Evolutionary conservation across 2,888 invertebrate species (phyloP).

Genomic region (Anticlea derivata): DNA sequence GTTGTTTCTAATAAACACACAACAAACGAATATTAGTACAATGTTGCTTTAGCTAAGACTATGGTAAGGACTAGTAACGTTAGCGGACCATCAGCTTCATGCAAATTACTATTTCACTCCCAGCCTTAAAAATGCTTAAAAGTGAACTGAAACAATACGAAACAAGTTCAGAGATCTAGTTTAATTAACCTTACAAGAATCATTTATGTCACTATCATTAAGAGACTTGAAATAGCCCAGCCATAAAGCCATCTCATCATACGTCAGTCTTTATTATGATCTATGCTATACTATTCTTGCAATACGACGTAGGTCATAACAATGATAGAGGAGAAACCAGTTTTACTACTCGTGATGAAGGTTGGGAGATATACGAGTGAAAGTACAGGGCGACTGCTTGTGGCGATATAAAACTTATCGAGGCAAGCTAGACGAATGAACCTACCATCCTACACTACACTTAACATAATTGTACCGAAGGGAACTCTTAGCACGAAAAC

Average conservation of each 20-base stretch:
- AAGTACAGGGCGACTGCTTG: slow-evolving; percentile 43
- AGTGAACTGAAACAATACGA: neutral
- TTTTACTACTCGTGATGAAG: slow-evolving; percentile 49
- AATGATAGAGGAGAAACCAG: slow-evolving; percentile 48
- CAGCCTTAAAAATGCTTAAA: too few species aligned
- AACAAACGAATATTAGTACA: too few species aligned
- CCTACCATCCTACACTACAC: slow-evolving; percentile 12
- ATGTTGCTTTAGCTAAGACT: too few species aligned
- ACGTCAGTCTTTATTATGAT: slow-evolving; percentile 12
- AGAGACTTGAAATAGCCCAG: neutral
- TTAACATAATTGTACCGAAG: slow-evolving; percentile 34
- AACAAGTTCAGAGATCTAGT: neutral
- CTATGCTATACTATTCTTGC: slow-evolving; percentile 13
- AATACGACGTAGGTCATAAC: slow-evolving; percentile 33
- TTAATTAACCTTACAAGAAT: too few species aligned
- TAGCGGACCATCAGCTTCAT: too few species aligned
- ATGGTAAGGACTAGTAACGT: too few species aligned
- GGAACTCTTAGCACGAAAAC: slow-evolving; percentile 32
- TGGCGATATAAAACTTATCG: slow-evolving; percentile 39
- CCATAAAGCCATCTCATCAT: slow-evolving; percentile 8
- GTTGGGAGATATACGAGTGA: slow-evolving; percentile 55
- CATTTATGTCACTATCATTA: neutral
- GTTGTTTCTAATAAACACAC: neutral
- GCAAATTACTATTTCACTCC: too few species aligned
- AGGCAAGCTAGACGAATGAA: slow-evolving; percentile 36